Percentiles rank a stretch among this genome's conserved stretches.
phyloP scores from a whole-genome alignment of 2,113 vertebrate species.

The Erythrolamprus reginae region DNA sequence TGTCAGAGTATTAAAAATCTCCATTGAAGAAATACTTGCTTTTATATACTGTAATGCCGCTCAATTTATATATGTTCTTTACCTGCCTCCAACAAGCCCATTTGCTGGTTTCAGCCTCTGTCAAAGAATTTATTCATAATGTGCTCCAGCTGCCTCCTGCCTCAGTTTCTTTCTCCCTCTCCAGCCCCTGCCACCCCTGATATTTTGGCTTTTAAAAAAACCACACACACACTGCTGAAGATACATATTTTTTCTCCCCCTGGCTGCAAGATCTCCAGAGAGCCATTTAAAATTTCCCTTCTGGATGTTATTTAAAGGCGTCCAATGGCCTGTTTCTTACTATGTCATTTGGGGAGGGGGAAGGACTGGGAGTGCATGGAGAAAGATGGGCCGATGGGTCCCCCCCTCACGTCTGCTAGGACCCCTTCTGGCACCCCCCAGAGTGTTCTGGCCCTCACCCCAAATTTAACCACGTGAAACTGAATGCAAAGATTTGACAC shows the following conservation, averaged over 20 bases:
- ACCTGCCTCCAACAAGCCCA: background rate
- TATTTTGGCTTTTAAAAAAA: background rate
- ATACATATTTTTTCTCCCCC: background rate
- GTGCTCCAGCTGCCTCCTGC: background rate
- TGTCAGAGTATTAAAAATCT: no score
- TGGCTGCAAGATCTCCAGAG: background rate
- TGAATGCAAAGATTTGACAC: background rate
- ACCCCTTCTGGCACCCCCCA: background rate
- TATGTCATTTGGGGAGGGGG: background rate
- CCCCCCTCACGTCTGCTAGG: accelerated
- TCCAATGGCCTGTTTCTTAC: background rate
- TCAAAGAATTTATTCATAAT: background rate
- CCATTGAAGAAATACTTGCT: no score
- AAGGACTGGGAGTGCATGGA: no score
- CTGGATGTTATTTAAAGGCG: background rate
- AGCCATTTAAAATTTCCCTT: background rate
- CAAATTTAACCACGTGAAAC: no score
- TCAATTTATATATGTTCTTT: background rate
- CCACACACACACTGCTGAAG: background rate
- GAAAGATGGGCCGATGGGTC: background rate
- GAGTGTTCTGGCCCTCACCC: background rate
- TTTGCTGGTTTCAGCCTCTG: background rate
- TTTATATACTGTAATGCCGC: no score
- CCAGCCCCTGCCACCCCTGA: background rate
- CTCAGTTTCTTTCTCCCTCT: background rate